Conservation (phyloP, 1,140 invertebrate genomes). For the Asbolus verrucosus region DNA sequence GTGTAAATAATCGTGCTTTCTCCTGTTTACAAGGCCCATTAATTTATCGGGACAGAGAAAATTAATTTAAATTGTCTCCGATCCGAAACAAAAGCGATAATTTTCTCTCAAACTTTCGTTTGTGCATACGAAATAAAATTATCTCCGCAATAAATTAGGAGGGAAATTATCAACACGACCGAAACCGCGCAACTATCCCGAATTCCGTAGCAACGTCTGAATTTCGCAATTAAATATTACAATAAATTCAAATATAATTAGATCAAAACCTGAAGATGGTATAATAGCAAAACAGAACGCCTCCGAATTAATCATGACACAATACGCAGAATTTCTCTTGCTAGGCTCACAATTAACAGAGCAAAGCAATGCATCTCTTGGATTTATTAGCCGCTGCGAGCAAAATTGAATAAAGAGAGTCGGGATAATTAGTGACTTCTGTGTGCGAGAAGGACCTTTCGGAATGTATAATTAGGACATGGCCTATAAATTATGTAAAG, state of each 20-base stretch:
- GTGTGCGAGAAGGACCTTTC: slow-evolving; percentile 45
- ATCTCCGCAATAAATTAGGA: slow-evolving; percentile 19
- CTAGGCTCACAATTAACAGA: slow-evolving; percentile 43
- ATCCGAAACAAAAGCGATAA: slow-evolving; percentile 35
- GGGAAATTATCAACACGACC: slow-evolving; percentile 2
- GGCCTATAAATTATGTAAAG: slow-evolving; percentile 50
- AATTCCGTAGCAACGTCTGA: slow-evolving; percentile 12
- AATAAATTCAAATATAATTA: slow-evolving; percentile 16
- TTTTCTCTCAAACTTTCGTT: slow-evolving; percentile 33
- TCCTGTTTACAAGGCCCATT: slow-evolving; percentile 28
- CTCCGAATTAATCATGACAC: slow-evolving; percentile 40
- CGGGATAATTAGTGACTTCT: slow-evolving; percentile 52
- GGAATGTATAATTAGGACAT: slow-evolving; percentile 52
- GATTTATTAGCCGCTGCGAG: slow-evolving; percentile 50
- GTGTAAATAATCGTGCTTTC: slow-evolving; percentile 35
- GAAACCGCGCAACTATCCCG: background rate
- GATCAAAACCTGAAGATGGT: slow-evolving; percentile 37
- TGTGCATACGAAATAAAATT: slow-evolving; percentile 30
- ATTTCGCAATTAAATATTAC: slow-evolving; percentile 7
- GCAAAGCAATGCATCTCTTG: slow-evolving; percentile 49
- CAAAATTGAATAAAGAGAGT: slow-evolving; percentile 52
- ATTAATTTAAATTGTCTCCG: slow-evolving; percentile 38
- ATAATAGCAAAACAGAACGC: slow-evolving; percentile 22
- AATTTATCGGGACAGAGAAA: slow-evolving; percentile 30
- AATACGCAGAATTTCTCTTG: slow-evolving; percentile 46